A percentile compares a stretch with the other conserved stretches of the same genome.
Conservation (phyloP, 2,888 invertebrate species). For the Eumerus sabulonum region DNA sequence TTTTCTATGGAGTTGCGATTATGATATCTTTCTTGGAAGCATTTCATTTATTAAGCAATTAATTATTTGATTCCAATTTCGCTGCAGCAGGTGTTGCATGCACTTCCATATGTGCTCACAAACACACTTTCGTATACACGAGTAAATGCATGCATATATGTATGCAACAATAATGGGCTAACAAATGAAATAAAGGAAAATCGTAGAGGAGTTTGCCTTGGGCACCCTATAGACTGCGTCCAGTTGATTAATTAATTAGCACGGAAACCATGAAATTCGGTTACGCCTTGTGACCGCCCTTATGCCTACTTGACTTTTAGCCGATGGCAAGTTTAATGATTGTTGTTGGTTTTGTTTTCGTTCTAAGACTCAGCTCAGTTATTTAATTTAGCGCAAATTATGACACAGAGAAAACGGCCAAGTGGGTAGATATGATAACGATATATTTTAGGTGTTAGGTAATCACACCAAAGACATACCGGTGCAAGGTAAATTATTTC, state of each 20-base stretch:
- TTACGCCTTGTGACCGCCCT: conserved; percentile 48
- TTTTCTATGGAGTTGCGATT: conserved; percentile 10
- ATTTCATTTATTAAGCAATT: conserved; percentile 8
- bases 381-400: conserved; percentile 26
- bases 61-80: conserved; percentile 25
- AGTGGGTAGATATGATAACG: not conserved
- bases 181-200: conserved; percentile 4
- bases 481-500: conserved; percentile 17
- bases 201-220: conserved; percentile 30
- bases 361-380: conserved; percentile 23
- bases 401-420: conserved; percentile 26
- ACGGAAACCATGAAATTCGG: conserved; percentile 49
- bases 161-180: too few relatives aligned
- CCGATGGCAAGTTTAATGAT: conserved; percentile 31
- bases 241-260: conserved; percentile 58
- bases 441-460: too few relatives aligned
- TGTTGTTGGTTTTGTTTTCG: conserved; percentile 45
- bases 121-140: not conserved
- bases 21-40: not conserved
- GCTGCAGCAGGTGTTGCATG: conserved; percentile 38
- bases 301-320: conserved; percentile 17
- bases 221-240: conserved; percentile 24
- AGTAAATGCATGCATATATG: not conserved
- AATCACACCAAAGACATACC: conserved; percentile 1
- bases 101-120: conserved; percentile 5